Base-by-base conservation (phyloP, 1,140 invertebrate genomes). In the Pissodes strobi region DNA sequence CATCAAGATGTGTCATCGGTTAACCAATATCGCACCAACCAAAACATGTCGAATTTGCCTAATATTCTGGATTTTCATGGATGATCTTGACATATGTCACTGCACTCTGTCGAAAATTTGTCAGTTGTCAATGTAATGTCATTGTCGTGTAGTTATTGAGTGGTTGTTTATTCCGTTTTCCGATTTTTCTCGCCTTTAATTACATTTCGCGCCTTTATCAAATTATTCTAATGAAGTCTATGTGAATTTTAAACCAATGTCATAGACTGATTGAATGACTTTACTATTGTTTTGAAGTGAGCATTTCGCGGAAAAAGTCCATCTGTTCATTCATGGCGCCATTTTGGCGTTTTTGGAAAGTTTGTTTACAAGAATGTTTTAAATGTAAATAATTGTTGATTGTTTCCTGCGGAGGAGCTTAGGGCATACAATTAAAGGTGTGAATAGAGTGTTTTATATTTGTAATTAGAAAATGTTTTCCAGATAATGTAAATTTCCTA, bases 271-370 rank as follows among this genome's bases (percentile, higher is more conserved):
- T 38, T 5, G 15, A 12, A 38, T 38, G 37, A 2, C 2, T 18
- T 45, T 19, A 3, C 3, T 21, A 18, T 18, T 2, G 2, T 45
- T 18, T 21, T 19, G 1, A 45, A 51, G 48, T 3, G 21, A n/a
- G 17, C 13, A 37, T n/a, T 19, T 53, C 10, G 41, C 15, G 15
- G 15, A 43, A 17, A 43, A 43, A 43, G 10, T 43, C 39, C 39
- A 43, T 43, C 3, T 38, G 43, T 22, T n/a, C 3, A 18, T 9
- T 10, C 15, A 39, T 60, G 57, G 57, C 57, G 57, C 57, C 57
- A 60, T 60, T 60, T 60, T 60, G 51, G 45, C 37, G 3, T 41
- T 43, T 56, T 52, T 56, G 8, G 12, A 34, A 43, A 38, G 46
- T 49, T 60, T 60, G 57, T 60, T 60, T 60, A 60, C 18, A 34